These are phyloP conservation scores for Stomatorhinus walkeri DNA, from an alignment of 2,797 vertebrate genomes.

Conservation along the genomic window DNA sequence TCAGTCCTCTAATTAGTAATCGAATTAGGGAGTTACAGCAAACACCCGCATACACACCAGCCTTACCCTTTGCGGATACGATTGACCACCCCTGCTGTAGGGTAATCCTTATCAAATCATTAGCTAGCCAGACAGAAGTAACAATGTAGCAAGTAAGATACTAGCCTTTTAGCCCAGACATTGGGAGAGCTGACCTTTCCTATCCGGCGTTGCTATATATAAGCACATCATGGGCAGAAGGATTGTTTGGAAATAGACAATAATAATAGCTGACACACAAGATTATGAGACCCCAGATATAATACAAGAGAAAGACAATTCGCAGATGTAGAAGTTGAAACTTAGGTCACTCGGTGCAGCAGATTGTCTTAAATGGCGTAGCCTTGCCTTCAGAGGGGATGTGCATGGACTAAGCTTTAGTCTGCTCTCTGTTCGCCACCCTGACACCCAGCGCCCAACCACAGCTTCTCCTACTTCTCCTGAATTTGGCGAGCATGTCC, in stretches of 20 bases:
- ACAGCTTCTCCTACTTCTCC: background rate
- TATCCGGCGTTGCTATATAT: background rate
- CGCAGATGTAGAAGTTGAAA: background rate
- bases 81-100: background rate
- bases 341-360: background rate
- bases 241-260: background rate
- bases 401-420: background rate
- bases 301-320: background rate
- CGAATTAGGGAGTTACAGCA: too few relatives aligned
- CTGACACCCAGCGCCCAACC: background rate
- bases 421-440: background rate
- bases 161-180: background rate
- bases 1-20: too few relatives aligned
- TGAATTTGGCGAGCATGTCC: background rate
- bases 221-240: background rate
- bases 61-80: too few relatives aligned
- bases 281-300: background rate
- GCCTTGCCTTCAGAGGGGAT: background rate
- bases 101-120: background rate
- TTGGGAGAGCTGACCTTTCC: background rate
- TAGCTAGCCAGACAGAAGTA: background rate
- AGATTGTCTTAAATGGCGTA: background rate
- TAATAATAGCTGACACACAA: background rate
- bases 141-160: background rate
- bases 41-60: too few relatives aligned